A percentile compares a stretch with the other conserved stretches of the same genome.
These are phyloP conservation scores for Lumbricus terrestris DNA, from an alignment of 2,888 invertebrate species.

Conservation along the genomic window DNA sequence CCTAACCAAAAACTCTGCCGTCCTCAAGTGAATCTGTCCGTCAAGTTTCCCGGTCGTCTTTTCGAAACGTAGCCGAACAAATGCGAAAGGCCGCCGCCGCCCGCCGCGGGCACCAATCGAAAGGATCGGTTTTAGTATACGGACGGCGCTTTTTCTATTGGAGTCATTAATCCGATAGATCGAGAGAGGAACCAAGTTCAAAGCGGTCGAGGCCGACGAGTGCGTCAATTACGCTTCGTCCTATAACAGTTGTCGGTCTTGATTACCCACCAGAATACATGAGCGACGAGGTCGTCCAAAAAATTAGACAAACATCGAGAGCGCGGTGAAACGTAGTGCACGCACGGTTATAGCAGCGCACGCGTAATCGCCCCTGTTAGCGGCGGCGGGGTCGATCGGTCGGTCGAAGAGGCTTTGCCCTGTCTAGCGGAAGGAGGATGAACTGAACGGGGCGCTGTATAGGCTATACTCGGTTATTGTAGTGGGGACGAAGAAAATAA, in stretches of 20 bases:
- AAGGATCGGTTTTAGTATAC: neutral
- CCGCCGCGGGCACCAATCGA: neutral
- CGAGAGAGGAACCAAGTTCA: neutral
- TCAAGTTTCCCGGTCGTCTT: neutral
- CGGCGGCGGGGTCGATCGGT: too few species aligned
- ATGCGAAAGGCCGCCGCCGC: neutral
- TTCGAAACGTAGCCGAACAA: neutral
- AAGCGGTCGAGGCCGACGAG: neutral
- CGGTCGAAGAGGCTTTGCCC: too few species aligned
- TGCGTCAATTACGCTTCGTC: neutral
- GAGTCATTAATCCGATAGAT: neutral
- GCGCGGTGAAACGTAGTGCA: neutral
- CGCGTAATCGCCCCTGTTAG: neutral
- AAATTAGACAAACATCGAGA: constrained; percentile 5
- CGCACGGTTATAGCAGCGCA: too few species aligned
- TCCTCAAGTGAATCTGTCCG: neutral
- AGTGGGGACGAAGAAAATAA: neutral
- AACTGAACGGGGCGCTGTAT: neutral
- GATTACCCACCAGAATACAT: neutral
- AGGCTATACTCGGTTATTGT: neutral
- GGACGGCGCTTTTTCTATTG: neutral
- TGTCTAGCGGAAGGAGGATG: too few species aligned
- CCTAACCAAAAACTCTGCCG: neutral
- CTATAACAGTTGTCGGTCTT: constrained; percentile 5
- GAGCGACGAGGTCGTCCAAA: neutral